A percentile compares a stretch with the other conserved stretches of the same genome.
Conservation (phyloP, 1,140 invertebrate genomes). For the Rhopalosiphum maidis region DNA sequence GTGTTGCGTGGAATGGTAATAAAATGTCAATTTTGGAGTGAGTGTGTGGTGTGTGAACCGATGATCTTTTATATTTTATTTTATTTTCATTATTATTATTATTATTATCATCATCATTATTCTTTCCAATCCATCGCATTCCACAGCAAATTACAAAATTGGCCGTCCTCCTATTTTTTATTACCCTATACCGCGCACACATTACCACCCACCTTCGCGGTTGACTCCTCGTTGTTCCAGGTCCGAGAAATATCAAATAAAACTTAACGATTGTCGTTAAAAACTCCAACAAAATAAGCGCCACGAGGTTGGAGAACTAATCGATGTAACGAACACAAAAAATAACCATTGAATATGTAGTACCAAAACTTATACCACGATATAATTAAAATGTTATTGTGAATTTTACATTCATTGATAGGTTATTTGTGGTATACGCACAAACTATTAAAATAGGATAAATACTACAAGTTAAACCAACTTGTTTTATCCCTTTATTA, state of each 20-base stretch:
- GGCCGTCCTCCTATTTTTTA: background rate
- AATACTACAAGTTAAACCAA: background rate
- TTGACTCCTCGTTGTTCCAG: background rate
- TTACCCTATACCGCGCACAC: background rate
- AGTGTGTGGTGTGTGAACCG: background rate
- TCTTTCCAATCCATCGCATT: background rate
- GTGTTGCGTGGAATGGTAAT: conserved; percentile 31
- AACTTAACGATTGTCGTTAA: background rate
- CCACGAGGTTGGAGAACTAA: background rate
- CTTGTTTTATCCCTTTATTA: background rate
- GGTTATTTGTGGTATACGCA: too few species aligned
- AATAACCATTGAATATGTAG: background rate
- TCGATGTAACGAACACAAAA: background rate
- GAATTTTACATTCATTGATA: background rate
- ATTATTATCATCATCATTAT: background rate
- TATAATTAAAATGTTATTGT: background rate
- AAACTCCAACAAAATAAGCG: background rate
- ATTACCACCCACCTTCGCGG: too few species aligned
- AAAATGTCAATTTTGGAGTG: conserved; percentile 33
- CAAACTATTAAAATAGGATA: background rate
- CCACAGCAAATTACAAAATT: background rate
- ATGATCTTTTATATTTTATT: conserved; percentile 7
- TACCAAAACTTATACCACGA: background rate
- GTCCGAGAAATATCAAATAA: background rate
- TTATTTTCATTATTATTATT: conserved; percentile 9